Conservation (phyloP, 2,797 vertebrate genomes). For the Microhierax caerulescens region DNA sequence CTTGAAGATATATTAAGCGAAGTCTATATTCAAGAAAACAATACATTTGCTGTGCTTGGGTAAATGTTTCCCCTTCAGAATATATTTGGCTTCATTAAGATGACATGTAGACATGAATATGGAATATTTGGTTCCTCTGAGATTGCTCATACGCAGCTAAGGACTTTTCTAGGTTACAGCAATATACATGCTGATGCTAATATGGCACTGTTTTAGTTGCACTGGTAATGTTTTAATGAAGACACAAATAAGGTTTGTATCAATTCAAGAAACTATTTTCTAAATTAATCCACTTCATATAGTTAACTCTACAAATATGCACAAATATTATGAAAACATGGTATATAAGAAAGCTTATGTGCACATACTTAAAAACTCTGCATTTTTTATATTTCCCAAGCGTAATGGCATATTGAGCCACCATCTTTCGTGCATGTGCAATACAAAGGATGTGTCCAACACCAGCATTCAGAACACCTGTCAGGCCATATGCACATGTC, state of each 20-base stretch:
- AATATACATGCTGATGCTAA: not conserved
- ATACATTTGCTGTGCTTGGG: not conserved
- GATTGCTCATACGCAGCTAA: not conserved
- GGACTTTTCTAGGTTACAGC: not conserved
- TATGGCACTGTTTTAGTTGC: not conserved
- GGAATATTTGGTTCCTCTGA: not conserved
- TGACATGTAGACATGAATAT: not conserved
- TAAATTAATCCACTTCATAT: not conserved
- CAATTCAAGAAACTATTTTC: not conserved
- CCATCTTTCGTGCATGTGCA: not conserved
- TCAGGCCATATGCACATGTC: fast-evolving
- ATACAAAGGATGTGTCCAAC: not conserved
- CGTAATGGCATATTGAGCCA: not conserved
- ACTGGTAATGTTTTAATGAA: not conserved
- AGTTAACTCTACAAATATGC: not conserved
- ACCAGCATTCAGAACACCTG: not conserved
- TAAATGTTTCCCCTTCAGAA: not conserved
- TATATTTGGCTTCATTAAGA: slow-evolving; percentile 23
- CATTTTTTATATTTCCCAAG: not conserved
- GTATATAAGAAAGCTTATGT: not conserved
- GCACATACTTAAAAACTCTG: not conserved
- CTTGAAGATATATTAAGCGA: not conserved
- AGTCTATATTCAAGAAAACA: not conserved
- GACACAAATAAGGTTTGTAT: not conserved
- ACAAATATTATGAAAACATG: not conserved